Conservation (phyloP, 2,113 vertebrate genomes). For the Melanerpes formicivorus region DNA sequence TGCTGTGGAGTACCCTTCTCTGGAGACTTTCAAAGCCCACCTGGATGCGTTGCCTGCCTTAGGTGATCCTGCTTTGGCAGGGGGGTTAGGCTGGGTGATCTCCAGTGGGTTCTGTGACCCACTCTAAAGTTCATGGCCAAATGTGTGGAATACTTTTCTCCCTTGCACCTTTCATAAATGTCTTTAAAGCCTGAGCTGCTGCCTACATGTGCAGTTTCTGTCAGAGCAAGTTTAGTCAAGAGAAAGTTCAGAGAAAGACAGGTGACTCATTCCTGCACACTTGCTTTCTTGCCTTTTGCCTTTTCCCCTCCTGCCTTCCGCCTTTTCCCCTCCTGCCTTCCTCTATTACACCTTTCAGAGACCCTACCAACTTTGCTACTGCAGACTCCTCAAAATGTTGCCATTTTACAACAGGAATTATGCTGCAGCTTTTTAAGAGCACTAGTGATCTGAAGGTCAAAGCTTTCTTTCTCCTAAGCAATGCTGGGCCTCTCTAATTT, state of each 20-base stretch:
- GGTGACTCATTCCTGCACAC: background rate
- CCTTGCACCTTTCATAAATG: background rate
- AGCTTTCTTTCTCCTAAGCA: background rate
- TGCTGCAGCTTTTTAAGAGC: background rate
- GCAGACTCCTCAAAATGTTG: background rate
- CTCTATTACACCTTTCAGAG: background rate
- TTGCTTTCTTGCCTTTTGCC: background rate
- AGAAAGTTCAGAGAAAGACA: background rate
- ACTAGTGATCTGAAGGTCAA: background rate
- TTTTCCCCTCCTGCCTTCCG: background rate
- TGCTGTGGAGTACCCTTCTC: too few relatives aligned
- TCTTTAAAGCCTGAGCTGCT: background rate
- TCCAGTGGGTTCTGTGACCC: too few relatives aligned
- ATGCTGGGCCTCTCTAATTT: background rate
- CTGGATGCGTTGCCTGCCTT: too few relatives aligned
- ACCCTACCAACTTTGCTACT: background rate
- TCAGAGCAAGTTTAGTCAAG: constrained; percentile 20
- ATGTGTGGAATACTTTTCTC: background rate
- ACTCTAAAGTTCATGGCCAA: background rate
- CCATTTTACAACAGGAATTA: background rate
- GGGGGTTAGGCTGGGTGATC: too few relatives aligned
- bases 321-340: background rate
- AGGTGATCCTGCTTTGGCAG: too few relatives aligned
- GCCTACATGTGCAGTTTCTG: background rate
- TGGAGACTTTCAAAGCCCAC: too few relatives aligned